A percentile compares a stretch with the other conserved stretches of the same genome.
These are phyloP conservation scores for Syritta pipiens DNA, from an alignment of 2,888 invertebrate species.

Conservation along the genomic window DNA sequence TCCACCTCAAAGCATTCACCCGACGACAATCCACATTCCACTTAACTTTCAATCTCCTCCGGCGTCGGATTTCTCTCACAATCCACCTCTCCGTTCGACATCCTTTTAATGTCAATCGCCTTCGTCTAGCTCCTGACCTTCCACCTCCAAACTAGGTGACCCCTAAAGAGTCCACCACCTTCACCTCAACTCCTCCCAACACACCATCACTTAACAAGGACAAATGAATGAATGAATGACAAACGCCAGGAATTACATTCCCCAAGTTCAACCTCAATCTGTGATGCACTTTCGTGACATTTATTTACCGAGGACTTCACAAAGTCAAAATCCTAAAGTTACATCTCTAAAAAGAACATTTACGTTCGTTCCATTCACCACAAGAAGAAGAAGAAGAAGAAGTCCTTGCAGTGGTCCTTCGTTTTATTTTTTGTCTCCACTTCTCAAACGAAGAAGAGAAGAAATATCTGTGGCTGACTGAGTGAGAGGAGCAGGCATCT, in stretches of 20 bases:
- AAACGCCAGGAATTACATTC: constrained; percentile 50
- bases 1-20: too few species aligned
- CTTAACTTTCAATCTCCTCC: too few species aligned
- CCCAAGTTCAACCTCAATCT: constrained; percentile 32
- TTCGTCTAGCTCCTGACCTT: too few species aligned
- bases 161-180: too few species aligned
- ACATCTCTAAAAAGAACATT: constrained; percentile 57
- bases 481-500: constrained; percentile 36
- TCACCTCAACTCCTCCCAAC: background rate
- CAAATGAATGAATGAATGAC: constrained; percentile 10
- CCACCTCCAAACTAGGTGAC: too few species aligned
- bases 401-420: background rate
- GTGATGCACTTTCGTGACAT: constrained; percentile 61
- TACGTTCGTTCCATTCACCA: constrained; percentile 46
- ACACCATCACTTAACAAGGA: background rate
- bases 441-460: constrained; percentile 51
- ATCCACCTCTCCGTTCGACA: too few species aligned
- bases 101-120: too few species aligned
- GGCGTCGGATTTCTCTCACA: too few species aligned
- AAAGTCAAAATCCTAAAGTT: too few species aligned
- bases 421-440: constrained; percentile 4
- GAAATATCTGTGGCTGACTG: constrained; percentile 66
- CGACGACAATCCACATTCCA: too few species aligned
- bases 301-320: constrained; percentile 41
- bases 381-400: too few species aligned